A percentile compares a stretch with the other conserved stretches of the same genome.
Evolutionary conservation across 2,797 vertebrate species (phyloP).

Genomic region (Gymnoscopelus braueri): DNA sequence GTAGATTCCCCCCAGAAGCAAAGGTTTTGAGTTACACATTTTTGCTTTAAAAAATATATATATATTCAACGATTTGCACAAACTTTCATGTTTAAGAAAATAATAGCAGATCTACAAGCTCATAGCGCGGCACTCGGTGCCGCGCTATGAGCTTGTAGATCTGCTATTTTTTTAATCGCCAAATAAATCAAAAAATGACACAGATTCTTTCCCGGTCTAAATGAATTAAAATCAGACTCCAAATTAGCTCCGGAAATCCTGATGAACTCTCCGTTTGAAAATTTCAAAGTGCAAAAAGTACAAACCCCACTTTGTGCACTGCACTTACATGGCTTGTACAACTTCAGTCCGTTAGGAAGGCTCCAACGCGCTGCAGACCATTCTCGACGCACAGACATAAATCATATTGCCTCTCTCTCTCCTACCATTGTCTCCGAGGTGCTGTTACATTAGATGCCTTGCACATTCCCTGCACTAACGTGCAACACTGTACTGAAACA

Average conservation of each 20-base stretch:
- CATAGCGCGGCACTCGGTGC: too few species aligned
- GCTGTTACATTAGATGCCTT: slow-evolving; percentile 35
- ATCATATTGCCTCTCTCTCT: slow-evolving; percentile 50
- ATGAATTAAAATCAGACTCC: slow-evolving; percentile 17
- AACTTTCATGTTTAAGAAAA: too few species aligned
- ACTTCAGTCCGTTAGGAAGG: slow-evolving; percentile 7
- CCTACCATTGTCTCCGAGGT: slow-evolving; percentile 31
- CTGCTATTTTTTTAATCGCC: too few species aligned
- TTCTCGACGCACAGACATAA: slow-evolving; percentile 50
- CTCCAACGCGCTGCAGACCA: slow-evolving; percentile 46
- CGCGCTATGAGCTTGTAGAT: too few species aligned
- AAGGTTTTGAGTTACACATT: too few species aligned
- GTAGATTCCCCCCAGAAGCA: too few species aligned
- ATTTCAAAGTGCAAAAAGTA: slow-evolving; percentile 22
- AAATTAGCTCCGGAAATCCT: slow-evolving; percentile 23
- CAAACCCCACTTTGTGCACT: slow-evolving; percentile 17
- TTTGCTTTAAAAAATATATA: too few species aligned
- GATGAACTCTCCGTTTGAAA: slow-evolving; percentile 28
- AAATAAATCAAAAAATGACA: too few species aligned
- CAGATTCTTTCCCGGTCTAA: too few species aligned
- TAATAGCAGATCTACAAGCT: too few species aligned
- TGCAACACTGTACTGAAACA: slow-evolving; percentile 12
- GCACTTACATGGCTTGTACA: slow-evolving; percentile 35
- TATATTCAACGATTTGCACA: too few species aligned
- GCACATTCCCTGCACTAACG: not conserved